phyloP scores from a whole-genome alignment of 92 coral and sea anemone species.

The Diadumene lineata region DNA sequence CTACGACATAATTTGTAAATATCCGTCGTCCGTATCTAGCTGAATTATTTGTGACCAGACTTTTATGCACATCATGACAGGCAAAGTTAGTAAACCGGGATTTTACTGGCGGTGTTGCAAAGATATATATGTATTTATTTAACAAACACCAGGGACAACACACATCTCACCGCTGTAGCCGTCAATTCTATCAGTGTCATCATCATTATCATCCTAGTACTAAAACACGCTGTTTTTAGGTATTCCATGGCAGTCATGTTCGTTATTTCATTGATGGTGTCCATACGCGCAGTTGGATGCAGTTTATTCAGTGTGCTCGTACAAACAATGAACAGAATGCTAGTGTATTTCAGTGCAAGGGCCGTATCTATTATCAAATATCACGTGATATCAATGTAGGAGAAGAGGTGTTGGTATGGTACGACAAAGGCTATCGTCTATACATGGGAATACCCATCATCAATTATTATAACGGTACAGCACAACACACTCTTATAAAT shows the following conservation, averaged over 20 bases:
- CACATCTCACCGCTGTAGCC: too few species aligned
- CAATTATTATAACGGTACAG: neutral
- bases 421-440: constrained; percentile 69
- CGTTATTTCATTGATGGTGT: constrained; percentile 68
- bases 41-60: too few species aligned
- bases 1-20: too few species aligned
- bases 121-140: too few species aligned
- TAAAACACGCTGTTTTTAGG: constrained; percentile 44
- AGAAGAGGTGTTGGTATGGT: constrained; percentile 83
- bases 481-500: too few species aligned
- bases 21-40: too few species aligned
- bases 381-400: constrained; percentile 57
- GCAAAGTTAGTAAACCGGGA: too few species aligned
- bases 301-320: constrained; percentile 82
- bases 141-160: too few species aligned
- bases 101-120: too few species aligned
- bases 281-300: constrained; percentile 74
- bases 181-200: neutral
- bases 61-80: too few species aligned
- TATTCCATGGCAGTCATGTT: constrained; percentile 47
- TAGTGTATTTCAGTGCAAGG: constrained; percentile 72
- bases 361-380: constrained; percentile 63
- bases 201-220: neutral
- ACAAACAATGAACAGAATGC: constrained; percentile 67
- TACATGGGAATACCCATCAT: constrained; percentile 64